These are phyloP conservation scores for Leptoclinus maculatus DNA, from an alignment of 2,797 vertebrate species.

Conservation along the genomic window DNA sequence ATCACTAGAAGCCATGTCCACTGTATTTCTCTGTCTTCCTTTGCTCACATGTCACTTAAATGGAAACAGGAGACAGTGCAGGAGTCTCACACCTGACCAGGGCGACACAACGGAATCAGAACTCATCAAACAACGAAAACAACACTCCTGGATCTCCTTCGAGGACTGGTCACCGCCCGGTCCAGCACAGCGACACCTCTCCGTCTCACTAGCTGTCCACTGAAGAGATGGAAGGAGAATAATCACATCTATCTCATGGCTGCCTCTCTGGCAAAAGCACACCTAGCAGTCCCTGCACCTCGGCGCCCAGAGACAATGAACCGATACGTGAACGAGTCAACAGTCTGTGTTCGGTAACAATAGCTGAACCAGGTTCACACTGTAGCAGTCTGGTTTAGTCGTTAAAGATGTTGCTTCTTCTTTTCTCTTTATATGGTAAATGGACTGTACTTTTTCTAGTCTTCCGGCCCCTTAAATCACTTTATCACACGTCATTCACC, in stretches of 20 bases:
- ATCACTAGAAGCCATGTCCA: too few relatives aligned
- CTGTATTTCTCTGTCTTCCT: background rate
- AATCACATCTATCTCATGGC: background rate
- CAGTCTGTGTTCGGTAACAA: background rate
- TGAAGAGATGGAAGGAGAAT: background rate
- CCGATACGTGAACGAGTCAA: background rate
- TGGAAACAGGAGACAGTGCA: background rate
- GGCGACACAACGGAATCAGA: background rate
- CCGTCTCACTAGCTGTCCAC: background rate
- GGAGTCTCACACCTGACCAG: background rate
- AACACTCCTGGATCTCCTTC: background rate
- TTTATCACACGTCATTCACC: too few relatives aligned
- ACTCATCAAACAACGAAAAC: background rate
- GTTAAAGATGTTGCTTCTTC: background rate
- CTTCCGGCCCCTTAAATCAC: too few relatives aligned
- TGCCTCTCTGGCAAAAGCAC: background rate
- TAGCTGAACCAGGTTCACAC: background rate
- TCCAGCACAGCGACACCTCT: background rate
- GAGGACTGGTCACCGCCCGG: background rate
- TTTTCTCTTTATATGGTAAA: background rate
- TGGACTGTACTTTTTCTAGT: too few relatives aligned
- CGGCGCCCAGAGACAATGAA: background rate
- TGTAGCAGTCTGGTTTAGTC: background rate
- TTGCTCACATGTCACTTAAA: background rate
- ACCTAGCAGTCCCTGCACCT: background rate